Conservation (phyloP, 2,888 invertebrate species). For the Aleiodes leptofemur region DNA sequence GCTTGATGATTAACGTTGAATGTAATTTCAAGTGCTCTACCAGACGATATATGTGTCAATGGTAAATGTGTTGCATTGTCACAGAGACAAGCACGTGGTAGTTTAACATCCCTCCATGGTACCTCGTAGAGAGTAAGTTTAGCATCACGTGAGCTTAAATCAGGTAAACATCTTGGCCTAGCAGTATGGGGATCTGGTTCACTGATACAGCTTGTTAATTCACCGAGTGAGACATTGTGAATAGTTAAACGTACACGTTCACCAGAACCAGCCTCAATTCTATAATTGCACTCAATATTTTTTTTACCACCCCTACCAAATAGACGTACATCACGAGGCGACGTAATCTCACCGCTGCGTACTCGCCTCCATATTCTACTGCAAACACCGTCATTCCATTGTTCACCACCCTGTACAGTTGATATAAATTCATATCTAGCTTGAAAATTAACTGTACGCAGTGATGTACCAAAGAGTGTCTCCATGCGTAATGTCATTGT, state of each 20-base stretch:
- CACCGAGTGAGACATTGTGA: slow-evolving; percentile 85
- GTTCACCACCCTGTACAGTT: slow-evolving; percentile 84
- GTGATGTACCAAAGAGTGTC: slow-evolving; percentile 80
- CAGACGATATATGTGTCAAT: slow-evolving; percentile 81
- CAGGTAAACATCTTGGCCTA: slow-evolving; percentile 78
- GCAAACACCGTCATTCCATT: slow-evolving; percentile 78
- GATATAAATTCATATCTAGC: slow-evolving; percentile 89
- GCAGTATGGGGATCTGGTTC: slow-evolving; percentile 85
- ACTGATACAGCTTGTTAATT: slow-evolving; percentile 81
- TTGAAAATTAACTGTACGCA: slow-evolving; percentile 81
- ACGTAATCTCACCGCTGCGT: slow-evolving; percentile 80
- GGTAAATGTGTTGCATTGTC: slow-evolving; percentile 83
- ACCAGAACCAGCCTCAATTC: slow-evolving; percentile 82
- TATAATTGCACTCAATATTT: slow-evolving; percentile 86
- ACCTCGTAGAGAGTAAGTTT: slow-evolving; percentile 81
- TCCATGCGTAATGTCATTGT: slow-evolving; percentile 71
- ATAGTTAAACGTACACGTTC: slow-evolving; percentile 82
- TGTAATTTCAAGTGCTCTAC: slow-evolving; percentile 84
- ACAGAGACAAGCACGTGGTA: slow-evolving; percentile 87
- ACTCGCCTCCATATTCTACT: slow-evolving; percentile 81
- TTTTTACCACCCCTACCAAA: slow-evolving; percentile 89
- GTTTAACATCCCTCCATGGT: slow-evolving; percentile 83
- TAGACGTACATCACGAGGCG: slow-evolving; percentile 86
- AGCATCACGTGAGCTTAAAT: slow-evolving; percentile 66
- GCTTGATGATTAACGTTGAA: slow-evolving; percentile 85